Conservation (phyloP, 2,888 invertebrate genomes). For the Caenorhabditis sp. region DNA sequence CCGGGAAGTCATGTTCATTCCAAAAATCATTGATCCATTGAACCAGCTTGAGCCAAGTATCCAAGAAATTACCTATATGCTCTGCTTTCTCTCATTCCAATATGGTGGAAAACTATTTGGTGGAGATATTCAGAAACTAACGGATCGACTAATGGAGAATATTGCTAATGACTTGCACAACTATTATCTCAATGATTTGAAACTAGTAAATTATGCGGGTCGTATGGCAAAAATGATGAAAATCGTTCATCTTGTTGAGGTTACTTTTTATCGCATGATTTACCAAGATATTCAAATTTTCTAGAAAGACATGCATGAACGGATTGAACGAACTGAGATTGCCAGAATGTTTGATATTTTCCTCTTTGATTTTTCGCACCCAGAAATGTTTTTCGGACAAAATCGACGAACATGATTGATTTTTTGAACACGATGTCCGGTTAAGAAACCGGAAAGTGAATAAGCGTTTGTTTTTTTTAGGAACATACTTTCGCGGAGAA, state of each 20-base stretch:
- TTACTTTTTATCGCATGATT: not conserved
- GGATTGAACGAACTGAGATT: too few species aligned
- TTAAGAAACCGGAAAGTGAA: too few species aligned
- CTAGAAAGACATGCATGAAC: too few species aligned
- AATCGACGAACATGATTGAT: too few species aligned
- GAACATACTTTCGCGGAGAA: too few species aligned
- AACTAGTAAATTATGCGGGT: not conserved
- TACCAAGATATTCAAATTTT: too few species aligned
- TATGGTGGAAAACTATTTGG: not conserved
- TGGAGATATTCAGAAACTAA: not conserved
- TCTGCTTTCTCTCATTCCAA: not conserved
- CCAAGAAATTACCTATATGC: constrained; percentile 8
- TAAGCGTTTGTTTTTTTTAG: too few species aligned
- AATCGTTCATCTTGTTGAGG: constrained; percentile 2
- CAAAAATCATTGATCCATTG: not conserved
- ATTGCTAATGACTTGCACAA: constrained; percentile 2
- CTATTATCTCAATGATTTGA: constrained; percentile 4
- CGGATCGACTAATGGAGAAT: not conserved
- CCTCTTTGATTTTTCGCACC: too few species aligned
- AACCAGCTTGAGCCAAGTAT: not conserved
- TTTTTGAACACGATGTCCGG: too few species aligned
- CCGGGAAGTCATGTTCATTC: not conserved
- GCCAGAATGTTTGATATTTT: too few species aligned
- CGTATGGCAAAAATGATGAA: not conserved
- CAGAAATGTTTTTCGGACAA: too few species aligned